Evolutionary conservation across 2,797 vertebrate genomes (phyloP), one percentile per base, ranked within the genome.

Genomic region (Dendrocincla tyrannina): DNA sequence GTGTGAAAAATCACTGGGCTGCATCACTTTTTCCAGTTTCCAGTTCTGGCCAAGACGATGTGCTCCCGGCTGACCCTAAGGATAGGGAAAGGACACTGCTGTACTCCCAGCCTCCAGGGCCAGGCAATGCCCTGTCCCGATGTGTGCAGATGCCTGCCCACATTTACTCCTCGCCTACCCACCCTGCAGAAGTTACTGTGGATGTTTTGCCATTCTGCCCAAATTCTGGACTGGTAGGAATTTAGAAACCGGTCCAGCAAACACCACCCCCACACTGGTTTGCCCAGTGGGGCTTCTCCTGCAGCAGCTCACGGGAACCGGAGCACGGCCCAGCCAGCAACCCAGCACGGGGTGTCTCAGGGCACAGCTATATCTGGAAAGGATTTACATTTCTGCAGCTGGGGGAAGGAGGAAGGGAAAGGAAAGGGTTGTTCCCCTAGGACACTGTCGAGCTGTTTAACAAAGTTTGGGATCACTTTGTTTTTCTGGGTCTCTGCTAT

Each of bases 271-370:
- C 62, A 16, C 2, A 1, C 9, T 2, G 3, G 33, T 75, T 85
- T 76, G 77, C 85, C 79, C 88, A 79, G 58, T 1, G 2, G 75
- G 82, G 70, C 44, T 39, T 33, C 58, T 37, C 46, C 88, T 3
- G 9, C 68, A 41, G 85, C 60, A 62, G 56, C 63, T 85, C 49
- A 8, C 0, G 2, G 42, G 64, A 47, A 53, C 63, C 63, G 23
- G n/a, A 59, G 50, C 75, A 16, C 0, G 0, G 60, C n/a, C 39
- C n/a, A 25, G 27, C 56, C 6, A 3, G 33, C 49, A 82, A 41
- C 50, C 30, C 47, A 6, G 55, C 0, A 0, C 49, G 4, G 39
- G 2, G 3, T 9, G 56, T 63, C 41, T 67, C 47, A 13, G 18
- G 44, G 27, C 15, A 7, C 83, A 60, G 69, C 46, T 60, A 49